Base-by-base conservation (phyloP, 2,797 vertebrate genomes). In the Pelochelys cantorii region DNA sequence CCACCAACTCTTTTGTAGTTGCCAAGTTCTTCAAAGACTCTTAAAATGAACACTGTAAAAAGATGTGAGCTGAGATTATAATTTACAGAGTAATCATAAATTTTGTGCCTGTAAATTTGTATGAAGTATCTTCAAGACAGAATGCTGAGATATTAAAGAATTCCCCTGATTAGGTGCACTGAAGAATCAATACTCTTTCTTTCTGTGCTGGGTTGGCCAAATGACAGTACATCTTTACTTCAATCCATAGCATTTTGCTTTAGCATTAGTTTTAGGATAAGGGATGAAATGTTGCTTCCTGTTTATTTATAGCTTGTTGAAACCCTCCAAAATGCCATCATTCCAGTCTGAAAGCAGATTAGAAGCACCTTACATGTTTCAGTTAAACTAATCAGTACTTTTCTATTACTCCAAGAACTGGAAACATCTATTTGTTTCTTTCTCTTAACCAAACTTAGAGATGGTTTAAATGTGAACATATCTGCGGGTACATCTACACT, bases 41-140 rank as follows among this genome's bases (percentile, higher is more conserved):
- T 95, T 96, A 90, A 96, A 96, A 97, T 74, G 84, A 97, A 82
- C 86, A 89, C 94, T 79, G 92, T 95, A 94, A 96, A 96, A 95
- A 96, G 86, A 84, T 91, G 88, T 1, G 91, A 96, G 91, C 90
- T 8, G 42, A 96, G 87, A 84, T 88, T 93, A 88, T 85, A 74
- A 91, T 88, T 93, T 88, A 88, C 82, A 82, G 81, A 78, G 92
- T 94, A 93, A 97, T 94, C 92, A 56, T 54, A 84, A 52, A 86
- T 94, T 92, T 94, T 75, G 71, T 57, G 80, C 84, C 89, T 94
- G 80, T 84, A 94, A 86, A 78, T 95, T 90, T 59, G 81, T 90
- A 53, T 31, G 1, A 84, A 83, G 53, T 56, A 71, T 87, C 84
- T 89, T 87, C 85, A 89, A 89, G 92, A 81, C 90, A 79, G 88